These are phyloP conservation scores for Brachycybe producta DNA, from an alignment of 2,888 invertebrate genomes.

Conservation along the genomic window DNA sequence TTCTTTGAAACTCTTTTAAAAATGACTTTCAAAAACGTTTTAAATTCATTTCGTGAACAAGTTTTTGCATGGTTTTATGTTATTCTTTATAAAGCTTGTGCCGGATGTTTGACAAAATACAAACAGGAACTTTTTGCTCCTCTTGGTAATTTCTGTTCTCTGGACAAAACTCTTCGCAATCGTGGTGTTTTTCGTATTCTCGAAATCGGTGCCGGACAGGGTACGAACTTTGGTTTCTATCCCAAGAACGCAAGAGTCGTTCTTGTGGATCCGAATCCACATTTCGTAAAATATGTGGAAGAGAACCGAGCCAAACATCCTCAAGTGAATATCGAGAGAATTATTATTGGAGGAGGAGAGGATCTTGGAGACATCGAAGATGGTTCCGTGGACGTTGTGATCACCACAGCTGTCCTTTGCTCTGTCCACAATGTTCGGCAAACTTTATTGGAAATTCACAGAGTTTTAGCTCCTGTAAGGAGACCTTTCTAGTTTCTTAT, in stretches of 20 bases:
- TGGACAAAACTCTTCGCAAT: slow-evolving; percentile 6
- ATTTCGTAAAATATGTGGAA: slow-evolving; percentile 7
- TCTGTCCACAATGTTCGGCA: slow-evolving; percentile 6
- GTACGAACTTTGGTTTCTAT: slow-evolving; percentile 16
- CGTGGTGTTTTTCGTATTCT: slow-evolving; percentile 13
- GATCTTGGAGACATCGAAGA: slow-evolving; percentile 8
- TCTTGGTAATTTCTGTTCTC: slow-evolving; percentile 11
- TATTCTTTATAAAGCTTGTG: too few species aligned
- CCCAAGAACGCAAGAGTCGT: slow-evolving; percentile 14
- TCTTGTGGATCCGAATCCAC: slow-evolving; percentile 16
- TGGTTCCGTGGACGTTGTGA: slow-evolving; percentile 17
- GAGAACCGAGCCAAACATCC: slow-evolving; percentile 10
- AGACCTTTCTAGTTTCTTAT: not conserved
- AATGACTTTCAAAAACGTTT: too few species aligned
- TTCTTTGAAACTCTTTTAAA: too few species aligned
- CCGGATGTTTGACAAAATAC: too few species aligned
- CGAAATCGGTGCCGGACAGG: slow-evolving; percentile 17
- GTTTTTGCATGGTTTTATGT: too few species aligned
- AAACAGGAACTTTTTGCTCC: slow-evolving; percentile 15
- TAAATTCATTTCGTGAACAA: too few species aligned
- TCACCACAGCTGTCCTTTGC: slow-evolving; percentile 13
- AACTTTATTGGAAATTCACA: slow-evolving; percentile 12
- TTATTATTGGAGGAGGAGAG: slow-evolving; percentile 13
- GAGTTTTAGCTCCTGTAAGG: slow-evolving; percentile 18
- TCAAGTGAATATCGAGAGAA: slow-evolving; percentile 9